These are phyloP conservation scores for Bombus polaris DNA, from an alignment of 1,140 invertebrate genomes.

Conservation along the genomic window DNA sequence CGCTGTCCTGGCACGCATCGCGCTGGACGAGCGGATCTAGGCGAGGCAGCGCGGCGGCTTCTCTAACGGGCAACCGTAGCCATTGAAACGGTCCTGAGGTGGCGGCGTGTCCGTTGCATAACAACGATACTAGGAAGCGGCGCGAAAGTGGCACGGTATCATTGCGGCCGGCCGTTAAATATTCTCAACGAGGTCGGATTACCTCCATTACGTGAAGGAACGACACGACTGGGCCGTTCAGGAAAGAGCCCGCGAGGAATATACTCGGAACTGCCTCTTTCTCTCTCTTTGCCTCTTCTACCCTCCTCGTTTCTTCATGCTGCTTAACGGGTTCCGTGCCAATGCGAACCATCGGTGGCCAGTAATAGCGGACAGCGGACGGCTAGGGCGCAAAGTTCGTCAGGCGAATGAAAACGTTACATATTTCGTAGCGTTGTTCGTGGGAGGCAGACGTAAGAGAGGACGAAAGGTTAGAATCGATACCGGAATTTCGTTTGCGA, in stretches of 20 bases:
- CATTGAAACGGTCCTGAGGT: conserved; percentile 65
- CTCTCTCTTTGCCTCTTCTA: neutral
- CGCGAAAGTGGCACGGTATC: conserved; percentile 67
- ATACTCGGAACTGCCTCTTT: conserved; percentile 20
- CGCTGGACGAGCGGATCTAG: neutral
- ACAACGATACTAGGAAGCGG: conserved; percentile 68
- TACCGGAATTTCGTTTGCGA: no score
- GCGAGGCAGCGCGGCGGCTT: neutral
- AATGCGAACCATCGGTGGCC: neutral
- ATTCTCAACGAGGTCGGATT: conserved; percentile 71
- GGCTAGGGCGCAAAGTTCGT: neutral
- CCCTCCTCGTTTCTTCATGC: no score
- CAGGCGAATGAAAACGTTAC: neutral
- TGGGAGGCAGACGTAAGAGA: no score
- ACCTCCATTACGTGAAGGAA: conserved; percentile 65
- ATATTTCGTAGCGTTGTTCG: no score
- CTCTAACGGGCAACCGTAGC: conserved; percentile 35
- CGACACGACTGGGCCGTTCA: conserved; percentile 43
- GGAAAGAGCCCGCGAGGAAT: conserved; percentile 12
- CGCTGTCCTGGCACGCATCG: conserved; percentile 35
- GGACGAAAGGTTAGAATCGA: no score
- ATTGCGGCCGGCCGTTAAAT: conserved; percentile 64
- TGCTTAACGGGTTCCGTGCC: neutral
- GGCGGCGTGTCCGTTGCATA: conserved; percentile 65
- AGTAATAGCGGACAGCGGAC: neutral